Percentiles rank a stretch among this genome's conserved stretches.
These are phyloP conservation scores for Babylonia areolata DNA, from an alignment of 1,140 invertebrate species.

Conservation along the genomic window DNA sequence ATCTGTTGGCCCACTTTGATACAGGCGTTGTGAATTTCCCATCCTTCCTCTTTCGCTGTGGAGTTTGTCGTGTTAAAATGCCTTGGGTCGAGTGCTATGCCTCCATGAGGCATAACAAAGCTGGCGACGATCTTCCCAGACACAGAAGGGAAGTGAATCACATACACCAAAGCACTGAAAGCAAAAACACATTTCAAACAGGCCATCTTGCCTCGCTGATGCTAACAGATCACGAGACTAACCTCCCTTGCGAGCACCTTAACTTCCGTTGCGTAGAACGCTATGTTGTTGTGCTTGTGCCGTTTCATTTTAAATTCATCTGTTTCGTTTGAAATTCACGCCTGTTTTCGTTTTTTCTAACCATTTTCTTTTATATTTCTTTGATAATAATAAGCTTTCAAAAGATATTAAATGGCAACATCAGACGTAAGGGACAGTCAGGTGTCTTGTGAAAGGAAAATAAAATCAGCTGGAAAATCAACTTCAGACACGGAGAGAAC, in stretches of 20 bases:
- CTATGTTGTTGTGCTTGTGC: neutral
- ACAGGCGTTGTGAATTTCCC: conserved; percentile 51
- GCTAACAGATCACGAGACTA: neutral
- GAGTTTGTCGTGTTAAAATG: conserved; percentile 58
- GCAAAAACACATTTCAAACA: neutral
- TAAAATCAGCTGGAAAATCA: neutral
- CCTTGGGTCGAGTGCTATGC: conserved; percentile 54
- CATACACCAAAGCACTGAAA: neutral
- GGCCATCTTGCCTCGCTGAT: conserved; percentile 12
- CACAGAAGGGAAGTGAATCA: neutral
- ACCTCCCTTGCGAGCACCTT: neutral
- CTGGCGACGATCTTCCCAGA: conserved; percentile 35
- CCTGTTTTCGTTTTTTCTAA: neutral
- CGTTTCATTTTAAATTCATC: no score
- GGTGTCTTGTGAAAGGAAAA: neutral
- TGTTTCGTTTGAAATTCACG: neutral
- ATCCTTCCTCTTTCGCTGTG: conserved; percentile 50
- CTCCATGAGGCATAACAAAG: conserved; percentile 59
- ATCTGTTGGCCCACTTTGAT: conserved; percentile 45
- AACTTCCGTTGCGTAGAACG: conserved; percentile 33
- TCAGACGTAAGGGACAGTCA: neutral
- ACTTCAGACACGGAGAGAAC: neutral
- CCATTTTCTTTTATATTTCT: neutral
- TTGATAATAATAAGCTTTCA: neutral
- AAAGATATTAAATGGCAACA: neutral